Base-by-base conservation (phyloP, 2,888 invertebrate species). In the Coelopa pilipes region DNA sequence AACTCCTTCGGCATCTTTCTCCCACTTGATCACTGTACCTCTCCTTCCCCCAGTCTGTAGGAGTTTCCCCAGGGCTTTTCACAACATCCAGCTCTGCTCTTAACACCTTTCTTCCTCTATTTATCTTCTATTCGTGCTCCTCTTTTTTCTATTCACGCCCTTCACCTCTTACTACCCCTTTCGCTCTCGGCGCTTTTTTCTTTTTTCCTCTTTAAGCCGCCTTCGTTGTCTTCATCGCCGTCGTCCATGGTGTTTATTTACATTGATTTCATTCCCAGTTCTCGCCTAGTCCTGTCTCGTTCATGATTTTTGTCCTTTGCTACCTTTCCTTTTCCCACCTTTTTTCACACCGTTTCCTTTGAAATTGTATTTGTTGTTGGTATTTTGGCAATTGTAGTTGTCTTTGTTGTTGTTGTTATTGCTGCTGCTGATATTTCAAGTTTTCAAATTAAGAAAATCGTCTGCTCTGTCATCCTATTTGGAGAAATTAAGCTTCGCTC, bases 361-460 rank as follows among this genome's bases (percentile, higher is more conserved):
- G 19, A 66, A 66, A 15, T 53, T 53, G 53, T 2, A 5, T 53
- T 34, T 65, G 45, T 65, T 46, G n/a, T 65, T 45, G 10, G 21
- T n/a, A 1, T 46, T 65, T 53, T 53, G 3, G n/a, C n/a, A 53
- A 15, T 53, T 53, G 4, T 15, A 13, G n/a, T 53, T 53, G 13
- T 53, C 10, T 2, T 53, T 34, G 34, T 7, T 34, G 4, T 4
- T 62, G 7, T 34, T 60, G 19, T 21, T 60, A 21, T 1, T 34
- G 60, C n/a, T 34, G 11, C 34, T 34, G 62, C 62, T 62, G 24
- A 13, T 60, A 59, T 65, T 55, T 63, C 13, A 71, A 72, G 66
- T 72, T 74, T 34, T 68, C n/a, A 63, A 72, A 67, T 69, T 67
- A 71, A 72, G 72, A 63, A 74, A 68, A 67, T 72, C 57, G 67